A percentile compares a stretch with the other conserved stretches of the same genome.
Evolutionary conservation across 1,140 invertebrate genomes (phyloP).

Genomic region (Anastrepha ludens): DNA sequence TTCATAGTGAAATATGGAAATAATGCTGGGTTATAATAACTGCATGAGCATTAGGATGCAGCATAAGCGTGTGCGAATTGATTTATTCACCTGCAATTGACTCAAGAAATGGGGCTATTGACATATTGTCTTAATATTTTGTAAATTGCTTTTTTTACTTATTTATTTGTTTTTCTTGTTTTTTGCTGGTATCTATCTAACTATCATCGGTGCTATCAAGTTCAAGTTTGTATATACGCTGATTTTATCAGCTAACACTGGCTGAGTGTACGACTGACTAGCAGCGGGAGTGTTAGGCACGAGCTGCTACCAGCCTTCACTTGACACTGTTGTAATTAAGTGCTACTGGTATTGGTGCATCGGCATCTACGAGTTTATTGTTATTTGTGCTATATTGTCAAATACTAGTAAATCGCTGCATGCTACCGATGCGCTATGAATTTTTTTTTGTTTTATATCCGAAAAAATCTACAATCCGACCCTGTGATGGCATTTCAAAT

Average conservation of each 20-base stretch:
- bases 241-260: slow-evolving; percentile 41
- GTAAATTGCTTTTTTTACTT: background rate
- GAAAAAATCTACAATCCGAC: background rate
- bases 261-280: slow-evolving; percentile 2
- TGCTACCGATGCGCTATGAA: background rate
- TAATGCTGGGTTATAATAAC: background rate
- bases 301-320: background rate
- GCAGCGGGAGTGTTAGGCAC: background rate
- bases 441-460: background rate
- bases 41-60: background rate
- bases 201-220: background rate
- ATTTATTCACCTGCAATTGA: background rate
- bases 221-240: slow-evolving; percentile 37
- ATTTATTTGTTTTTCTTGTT: background rate
- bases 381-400: background rate
- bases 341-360: background rate
- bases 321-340: slow-evolving; percentile 27
- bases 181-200: background rate
- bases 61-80: background rate
- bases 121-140: background rate
- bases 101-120: background rate
- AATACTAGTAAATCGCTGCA: background rate
- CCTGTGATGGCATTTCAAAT: background rate
- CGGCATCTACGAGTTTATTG: background rate
- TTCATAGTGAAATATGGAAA: background rate